These are phyloP conservation scores for Proales similis DNA, from an alignment of 1,140 invertebrate genomes.

Conservation along the genomic window DNA sequence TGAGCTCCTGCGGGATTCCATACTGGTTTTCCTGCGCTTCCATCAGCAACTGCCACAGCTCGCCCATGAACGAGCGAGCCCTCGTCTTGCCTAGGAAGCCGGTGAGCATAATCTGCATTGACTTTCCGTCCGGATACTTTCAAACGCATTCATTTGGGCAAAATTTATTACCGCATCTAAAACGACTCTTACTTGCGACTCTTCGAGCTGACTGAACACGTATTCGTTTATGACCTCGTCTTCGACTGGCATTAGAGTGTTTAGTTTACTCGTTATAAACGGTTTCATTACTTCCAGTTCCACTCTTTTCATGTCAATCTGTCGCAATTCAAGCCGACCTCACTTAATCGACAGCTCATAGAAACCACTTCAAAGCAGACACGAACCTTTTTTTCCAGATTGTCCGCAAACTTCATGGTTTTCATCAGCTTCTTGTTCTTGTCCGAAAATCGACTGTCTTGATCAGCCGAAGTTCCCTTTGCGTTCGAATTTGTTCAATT, in stretches of 20 bases:
- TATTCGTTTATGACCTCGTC: slow-evolving; percentile 98
- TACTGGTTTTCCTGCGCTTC: slow-evolving; percentile 88
- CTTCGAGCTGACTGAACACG: slow-evolving; percentile 94
- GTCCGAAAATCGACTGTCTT: slow-evolving; percentile 96
- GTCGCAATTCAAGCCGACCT: slow-evolving; percentile 55
- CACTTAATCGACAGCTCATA: background rate
- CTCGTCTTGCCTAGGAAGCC: slow-evolving; percentile 97
- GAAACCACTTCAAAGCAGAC: background rate
- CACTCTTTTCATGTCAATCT: slow-evolving; percentile 97
- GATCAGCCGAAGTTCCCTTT: slow-evolving; percentile 91
- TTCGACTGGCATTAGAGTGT: slow-evolving; percentile 77
- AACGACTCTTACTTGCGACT: slow-evolving; percentile 44
- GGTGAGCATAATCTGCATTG: slow-evolving; percentile 98
- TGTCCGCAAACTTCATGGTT: slow-evolving; percentile 94
- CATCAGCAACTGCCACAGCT: slow-evolving; percentile 86
- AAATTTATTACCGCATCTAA: background rate
- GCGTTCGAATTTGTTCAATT: slow-evolving; percentile 36
- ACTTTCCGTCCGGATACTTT: slow-evolving; percentile 80
- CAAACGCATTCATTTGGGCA: background rate
- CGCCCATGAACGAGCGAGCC: slow-evolving; percentile 90
- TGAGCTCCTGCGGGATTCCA: slow-evolving; percentile 82
- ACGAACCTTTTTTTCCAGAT: slow-evolving; percentile 72
- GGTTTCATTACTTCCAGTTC: slow-evolving; percentile 95
- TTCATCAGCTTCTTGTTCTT: slow-evolving; percentile 98
- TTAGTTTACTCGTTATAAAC: slow-evolving; percentile 94